A percentile compares a stretch with the other conserved stretches of the same genome.
phyloP scores from a whole-genome alignment of 1,140 invertebrate species.

The Goniozus legneri region DNA sequence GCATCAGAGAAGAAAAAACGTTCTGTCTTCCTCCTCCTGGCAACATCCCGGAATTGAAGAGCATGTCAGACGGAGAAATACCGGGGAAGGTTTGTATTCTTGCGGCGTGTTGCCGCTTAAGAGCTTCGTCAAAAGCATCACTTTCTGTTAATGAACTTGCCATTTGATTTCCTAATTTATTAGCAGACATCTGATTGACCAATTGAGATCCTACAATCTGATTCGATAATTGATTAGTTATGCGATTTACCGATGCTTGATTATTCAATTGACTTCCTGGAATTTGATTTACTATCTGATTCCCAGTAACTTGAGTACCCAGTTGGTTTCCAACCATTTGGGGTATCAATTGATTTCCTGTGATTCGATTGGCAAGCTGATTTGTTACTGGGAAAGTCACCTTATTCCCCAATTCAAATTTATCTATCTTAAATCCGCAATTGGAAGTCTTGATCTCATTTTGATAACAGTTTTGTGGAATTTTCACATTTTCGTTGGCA shows the following conservation, averaged over 20 bases:
- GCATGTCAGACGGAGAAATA: slow-evolving; percentile 31
- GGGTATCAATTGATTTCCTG: slow-evolving; percentile 27
- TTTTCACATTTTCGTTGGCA: slow-evolving; percentile 37
- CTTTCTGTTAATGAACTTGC: slow-evolving; percentile 30
- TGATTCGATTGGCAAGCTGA: too few species aligned
- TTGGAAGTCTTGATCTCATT: slow-evolving; percentile 31
- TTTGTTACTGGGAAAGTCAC: slow-evolving; percentile 26
- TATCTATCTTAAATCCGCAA: slow-evolving; percentile 38
- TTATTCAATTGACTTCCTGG: neutral
- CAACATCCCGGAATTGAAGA: slow-evolving; percentile 42
- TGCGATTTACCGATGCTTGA: slow-evolving; percentile 3
- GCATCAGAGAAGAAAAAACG: slow-evolving; percentile 39
- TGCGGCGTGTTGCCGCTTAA: slow-evolving; percentile 33
- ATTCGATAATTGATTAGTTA: neutral
- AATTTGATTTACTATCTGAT: neutral
- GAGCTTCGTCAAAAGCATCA: slow-evolving; percentile 38
- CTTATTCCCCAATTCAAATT: slow-evolving; percentile 36
- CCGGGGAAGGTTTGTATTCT: slow-evolving; percentile 21
- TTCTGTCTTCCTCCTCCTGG: slow-evolving; percentile 18
- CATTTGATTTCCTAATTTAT: slow-evolving; percentile 28
- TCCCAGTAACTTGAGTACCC: neutral
- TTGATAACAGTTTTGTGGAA: slow-evolving; percentile 36
- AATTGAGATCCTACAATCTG: neutral
- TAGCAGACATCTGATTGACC: slow-evolving; percentile 5
- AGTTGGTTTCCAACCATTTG: neutral